These are phyloP conservation scores for Aplodontia rufa DNA, from an alignment of 2,113 vertebrate species.

Conservation along the genomic window DNA sequence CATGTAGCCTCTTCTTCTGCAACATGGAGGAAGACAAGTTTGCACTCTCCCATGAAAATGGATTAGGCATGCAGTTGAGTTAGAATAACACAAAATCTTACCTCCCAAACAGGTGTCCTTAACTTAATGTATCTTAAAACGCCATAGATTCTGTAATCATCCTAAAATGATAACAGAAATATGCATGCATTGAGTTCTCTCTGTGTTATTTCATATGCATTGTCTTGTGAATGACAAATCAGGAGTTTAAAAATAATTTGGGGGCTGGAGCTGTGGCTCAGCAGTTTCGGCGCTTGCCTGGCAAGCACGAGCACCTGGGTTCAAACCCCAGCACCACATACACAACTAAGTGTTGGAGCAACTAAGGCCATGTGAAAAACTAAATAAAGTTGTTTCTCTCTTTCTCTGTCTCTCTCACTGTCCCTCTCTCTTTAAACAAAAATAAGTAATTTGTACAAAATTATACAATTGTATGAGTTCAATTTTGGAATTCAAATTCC, in stretches of 20 bases:
- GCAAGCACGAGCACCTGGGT: too few species aligned
- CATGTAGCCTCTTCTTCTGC: not conserved
- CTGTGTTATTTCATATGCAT: not conserved
- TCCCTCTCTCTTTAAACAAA: too few species aligned
- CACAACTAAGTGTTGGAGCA: too few species aligned
- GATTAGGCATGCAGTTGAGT: not conserved
- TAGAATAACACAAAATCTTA: conserved; percentile 17
- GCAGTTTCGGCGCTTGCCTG: too few species aligned
- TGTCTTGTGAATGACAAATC: conserved; percentile 38
- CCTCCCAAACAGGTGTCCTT: not conserved
- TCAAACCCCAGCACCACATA: too few species aligned
- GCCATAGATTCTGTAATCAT: not conserved
- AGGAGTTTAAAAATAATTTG: not conserved
- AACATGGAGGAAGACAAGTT: not conserved
- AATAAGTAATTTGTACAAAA: conserved; percentile 35
- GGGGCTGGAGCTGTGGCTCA: too few species aligned
- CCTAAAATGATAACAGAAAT: conserved; percentile 38
- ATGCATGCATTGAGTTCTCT: not conserved
- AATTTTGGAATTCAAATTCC: conserved; percentile 18
- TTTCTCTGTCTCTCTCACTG: too few species aligned
- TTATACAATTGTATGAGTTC: not conserved
- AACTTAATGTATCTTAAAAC: not conserved
- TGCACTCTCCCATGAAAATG: not conserved
- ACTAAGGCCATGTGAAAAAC: too few species aligned
- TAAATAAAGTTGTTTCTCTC: too few species aligned